Base-by-base conservation (phyloP, 1,140 invertebrate species). In the Bombus haemorrhoidalis region DNA sequence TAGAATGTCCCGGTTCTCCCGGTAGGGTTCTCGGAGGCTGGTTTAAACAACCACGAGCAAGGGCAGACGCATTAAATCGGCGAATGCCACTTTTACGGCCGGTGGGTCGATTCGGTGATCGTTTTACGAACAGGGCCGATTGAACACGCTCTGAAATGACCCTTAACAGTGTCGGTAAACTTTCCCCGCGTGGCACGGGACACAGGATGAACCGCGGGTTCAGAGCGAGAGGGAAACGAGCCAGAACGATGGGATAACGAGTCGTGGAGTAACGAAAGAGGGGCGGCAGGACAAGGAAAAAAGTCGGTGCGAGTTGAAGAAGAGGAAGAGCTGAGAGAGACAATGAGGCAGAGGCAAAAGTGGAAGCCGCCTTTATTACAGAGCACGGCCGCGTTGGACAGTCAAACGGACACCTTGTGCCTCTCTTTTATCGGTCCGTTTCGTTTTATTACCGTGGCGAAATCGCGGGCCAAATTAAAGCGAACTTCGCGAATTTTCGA, bases 331-430 rank as follows among this genome's bases (percentile, higher is more conserved):
- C 25, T 18, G 57, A 71, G 34, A 47, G 18, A 18, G 89, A 92
- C 89, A 91, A 91, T 90, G 81, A 86, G 74, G 87, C 80, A 86
- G 59, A 73, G 76, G 90, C 81, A 91, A 89, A 89, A 81, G 76
- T 91, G 83, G 85, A 89, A 84, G 90, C 92, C 91, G 91, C 91
- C 89, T 91, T 92, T 92, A 92, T 92, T 92, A 92, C 88, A 91
- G 92, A 92, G 85, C 88, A 86, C 89, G 71, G 84, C 15, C 73
- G 22, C 85, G 87, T 92, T 87, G 91, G 91, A 92, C 92, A 92
- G 91, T 92, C 91, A 90, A 92, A 92, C 91, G 91, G 91, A 92
- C 92, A 91, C 89, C 85, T 92, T 74, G n/a, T 81, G 87, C 81
- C 84, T 86, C 83, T 91, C 83, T 78, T 92, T 92, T 92, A 92